A percentile compares a stretch with the other conserved stretches of the same genome.
phyloP scores from a whole-genome alignment of 2,797 vertebrate species.

The Enteromius unitaeniatus region DNA sequence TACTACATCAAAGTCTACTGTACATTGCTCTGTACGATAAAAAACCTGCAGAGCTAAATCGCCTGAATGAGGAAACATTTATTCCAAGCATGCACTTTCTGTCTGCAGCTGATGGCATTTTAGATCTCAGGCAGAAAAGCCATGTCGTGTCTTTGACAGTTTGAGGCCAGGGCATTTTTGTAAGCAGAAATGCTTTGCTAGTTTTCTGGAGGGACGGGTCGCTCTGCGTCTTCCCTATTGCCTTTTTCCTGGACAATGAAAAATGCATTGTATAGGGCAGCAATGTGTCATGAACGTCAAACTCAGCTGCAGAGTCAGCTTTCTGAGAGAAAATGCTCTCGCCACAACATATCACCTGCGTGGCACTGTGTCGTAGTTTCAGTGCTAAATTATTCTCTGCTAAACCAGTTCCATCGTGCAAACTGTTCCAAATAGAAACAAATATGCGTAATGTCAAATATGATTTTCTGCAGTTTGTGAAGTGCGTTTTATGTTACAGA shows the following conservation, averaged over 20 bases:
- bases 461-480: slow-evolving; percentile 1
- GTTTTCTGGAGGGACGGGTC: slow-evolving; percentile 54
- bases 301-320: slow-evolving; percentile 67
- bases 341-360: slow-evolving; percentile 17
- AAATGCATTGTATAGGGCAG: slow-evolving; percentile 35
- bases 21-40: not conserved
- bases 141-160: slow-evolving; percentile 63
- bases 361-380: slow-evolving; percentile 22
- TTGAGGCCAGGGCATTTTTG: slow-evolving; percentile 62
- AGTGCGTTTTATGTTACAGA: slow-evolving; percentile 55
- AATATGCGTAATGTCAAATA: not conserved
- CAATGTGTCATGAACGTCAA: slow-evolving; percentile 34
- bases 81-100: slow-evolving; percentile 23
- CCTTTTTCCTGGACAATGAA: slow-evolving; percentile 52
- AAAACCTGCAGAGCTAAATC: slow-evolving; percentile 37
- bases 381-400: slow-evolving; percentile 17
- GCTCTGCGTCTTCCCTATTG: not conserved
- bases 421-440: not conserved
- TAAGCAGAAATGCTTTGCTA: slow-evolving; percentile 58
- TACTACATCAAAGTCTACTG: not conserved
- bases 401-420: slow-evolving; percentile 4
- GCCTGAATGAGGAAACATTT: slow-evolving; percentile 63
- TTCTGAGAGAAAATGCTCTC: slow-evolving; percentile 42
- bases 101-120: slow-evolving; percentile 54
- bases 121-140: slow-evolving; percentile 38